Percentiles rank a stretch among this genome's conserved stretches.
Conservation (phyloP, 2,888 invertebrate genomes). For the Podotricha telesiphe region DNA sequence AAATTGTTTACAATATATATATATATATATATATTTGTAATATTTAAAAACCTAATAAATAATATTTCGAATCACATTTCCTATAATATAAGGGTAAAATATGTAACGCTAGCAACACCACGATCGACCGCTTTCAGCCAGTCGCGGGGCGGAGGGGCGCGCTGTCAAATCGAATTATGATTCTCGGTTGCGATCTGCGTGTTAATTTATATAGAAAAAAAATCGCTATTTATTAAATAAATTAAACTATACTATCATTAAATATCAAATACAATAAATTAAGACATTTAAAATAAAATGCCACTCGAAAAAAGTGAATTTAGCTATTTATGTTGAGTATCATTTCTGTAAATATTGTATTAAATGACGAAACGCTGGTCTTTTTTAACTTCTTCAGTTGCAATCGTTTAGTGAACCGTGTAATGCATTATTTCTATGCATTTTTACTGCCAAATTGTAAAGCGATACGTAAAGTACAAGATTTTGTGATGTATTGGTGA, state of each 20-base stretch:
- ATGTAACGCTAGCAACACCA: conserved; percentile 60
- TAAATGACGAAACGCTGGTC: conserved; percentile 66
- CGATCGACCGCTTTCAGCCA: conserved; percentile 67
- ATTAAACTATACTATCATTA: conserved; percentile 55
- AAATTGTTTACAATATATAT: neutral
- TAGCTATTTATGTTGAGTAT: conserved; percentile 77
- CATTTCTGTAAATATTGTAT: conserved; percentile 78
- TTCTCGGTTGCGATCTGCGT: conserved; percentile 60
- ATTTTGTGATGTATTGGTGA: conserved; percentile 2
- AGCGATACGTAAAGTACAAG: conserved; percentile 20
- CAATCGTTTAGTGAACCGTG: conserved; percentile 52
- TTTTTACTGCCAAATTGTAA: conserved; percentile 46
- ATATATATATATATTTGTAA: neutral
- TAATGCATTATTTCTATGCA: conserved; percentile 54
- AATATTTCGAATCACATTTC: conserved; percentile 19
- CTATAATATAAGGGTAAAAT: conserved; percentile 44
- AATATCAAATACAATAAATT: conserved; percentile 46
- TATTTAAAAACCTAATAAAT: neutral
- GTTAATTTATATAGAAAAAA: conserved; percentile 63
- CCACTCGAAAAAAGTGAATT: conserved; percentile 7
- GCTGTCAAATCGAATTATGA: conserved; percentile 73
- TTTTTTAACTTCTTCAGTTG: conserved; percentile 52
- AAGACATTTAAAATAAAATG: conserved; percentile 46
- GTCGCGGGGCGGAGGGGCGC: conserved; percentile 56
- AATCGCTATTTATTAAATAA: conserved; percentile 65